Conservation (phyloP, 2,113 vertebrate species). For the human (Homo sapiens) region GRCh38 chr6:144229501-144230000, state of each 20-base stretch:
- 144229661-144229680: neutral
- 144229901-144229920: neutral
- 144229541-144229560: neutral
- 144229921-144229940: neutral
- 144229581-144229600: neutral
- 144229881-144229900: neutral
- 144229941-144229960: neutral
- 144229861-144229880: neutral
- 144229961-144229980: neutral
- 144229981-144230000: neutral
- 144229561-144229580: neutral
- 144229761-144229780: neutral
- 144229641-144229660: neutral
- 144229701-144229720: neutral
- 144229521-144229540: neutral
- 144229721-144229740: neutral
- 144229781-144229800: neutral
- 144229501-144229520: neutral
- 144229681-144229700: neutral
- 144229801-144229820: neutral
- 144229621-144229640: neutral
- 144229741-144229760: neutral
- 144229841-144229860: neutral
- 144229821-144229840: conserved; percentile 11
- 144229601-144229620: no score